Evolutionary conservation across 2,888 invertebrate genomes (phyloP), one percentile per base, ranked within the genome.

Genomic region (Fissipunctia ypsillon): DNA sequence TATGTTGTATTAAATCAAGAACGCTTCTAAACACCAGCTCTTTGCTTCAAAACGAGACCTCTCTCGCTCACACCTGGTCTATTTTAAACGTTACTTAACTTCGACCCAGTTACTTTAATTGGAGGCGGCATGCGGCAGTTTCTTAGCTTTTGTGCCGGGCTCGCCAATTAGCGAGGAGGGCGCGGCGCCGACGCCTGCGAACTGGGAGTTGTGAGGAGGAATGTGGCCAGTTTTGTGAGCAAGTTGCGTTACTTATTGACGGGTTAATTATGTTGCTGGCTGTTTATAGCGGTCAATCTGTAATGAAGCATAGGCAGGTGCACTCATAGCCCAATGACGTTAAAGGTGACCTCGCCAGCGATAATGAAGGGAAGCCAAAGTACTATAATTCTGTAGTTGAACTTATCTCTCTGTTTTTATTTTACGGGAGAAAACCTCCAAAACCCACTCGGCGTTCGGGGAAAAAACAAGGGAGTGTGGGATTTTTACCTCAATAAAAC

Each of bases 21-120:
- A n/a, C n/a, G n/a, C n/a, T 5, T 19, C 43, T 71, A 43, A 78
- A 43, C 57, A 59, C 35, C 14, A 28, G 12, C n/a, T 28, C 75
- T 52, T 60, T n/a, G 16, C 16, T 19, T 41, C n/a, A 56, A 67
- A 69, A 35, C 63, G 28, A 38, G 31, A n/a, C n/a, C 68, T 16
- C 56, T 67, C 61, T 16, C 61, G 22, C 50, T 76, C 54, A 72
- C 68, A 68, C 80, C 84, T 65, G 63, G 52, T 73, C 81, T 85
- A 85, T 87, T 85, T 79, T 63, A 81, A 83, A 76, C 75, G 74
- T 76, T 73, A 83, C 76, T 84, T 83, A 78, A 31, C 52, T 54
- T 54, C 81, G 85, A 85, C 85, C 85, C 41, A 81, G 78, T 80
- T 80, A 68, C 63, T 69, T 76, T 84, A 86, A 86, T 87, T 86